Conservation (phyloP, 2,888 invertebrate genomes). For the Drosophila eohydei region DNA sequence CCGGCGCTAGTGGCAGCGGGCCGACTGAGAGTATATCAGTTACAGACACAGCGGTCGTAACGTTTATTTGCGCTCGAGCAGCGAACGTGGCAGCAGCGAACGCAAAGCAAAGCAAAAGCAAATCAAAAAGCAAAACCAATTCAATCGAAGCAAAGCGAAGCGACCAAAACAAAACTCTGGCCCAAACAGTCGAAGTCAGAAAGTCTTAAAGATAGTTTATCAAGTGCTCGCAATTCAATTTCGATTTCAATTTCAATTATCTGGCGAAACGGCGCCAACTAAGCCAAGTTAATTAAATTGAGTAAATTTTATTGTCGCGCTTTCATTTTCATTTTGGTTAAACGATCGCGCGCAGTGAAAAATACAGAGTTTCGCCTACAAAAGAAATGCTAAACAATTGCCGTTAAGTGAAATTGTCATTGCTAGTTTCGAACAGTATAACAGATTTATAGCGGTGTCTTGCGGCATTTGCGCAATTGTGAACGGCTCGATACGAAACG, state of each 20-base stretch:
- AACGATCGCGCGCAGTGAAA: slow-evolving; percentile 17
- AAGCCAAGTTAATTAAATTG: slow-evolving; percentile 48
- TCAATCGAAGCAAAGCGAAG: slow-evolving; percentile 18
- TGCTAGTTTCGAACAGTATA: slow-evolving; percentile 19
- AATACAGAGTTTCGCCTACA: slow-evolving; percentile 4
- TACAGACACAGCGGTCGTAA: slow-evolving; percentile 72
- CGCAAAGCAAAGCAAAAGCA: slow-evolving; percentile 34
- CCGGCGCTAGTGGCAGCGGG: slow-evolving; percentile 24
- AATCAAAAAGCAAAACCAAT: slow-evolving; percentile 32
- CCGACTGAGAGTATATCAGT: slow-evolving; percentile 80
- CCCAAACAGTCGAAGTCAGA: slow-evolving; percentile 17
- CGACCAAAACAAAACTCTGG: background rate
- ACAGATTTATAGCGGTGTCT: slow-evolving; percentile 17
- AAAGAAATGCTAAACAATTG: slow-evolving; percentile 34
- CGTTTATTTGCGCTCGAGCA: slow-evolving; percentile 84
- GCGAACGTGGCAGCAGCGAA: slow-evolving; percentile 82
- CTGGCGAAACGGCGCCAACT: slow-evolving; percentile 29
- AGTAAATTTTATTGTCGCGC: slow-evolving; percentile 42
- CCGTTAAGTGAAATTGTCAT: slow-evolving; percentile 52
- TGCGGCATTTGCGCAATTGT: slow-evolving; percentile 36
- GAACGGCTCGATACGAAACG: slow-evolving; percentile 3
- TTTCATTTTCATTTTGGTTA: slow-evolving; percentile 42
- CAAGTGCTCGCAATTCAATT: slow-evolving; percentile 29
- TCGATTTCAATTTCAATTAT: slow-evolving; percentile 28
- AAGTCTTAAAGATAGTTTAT: slow-evolving; percentile 22